These are phyloP conservation scores for Pyrocoelia pectoralis DNA, from an alignment of 2,888 invertebrate species.

Conservation along the genomic window DNA sequence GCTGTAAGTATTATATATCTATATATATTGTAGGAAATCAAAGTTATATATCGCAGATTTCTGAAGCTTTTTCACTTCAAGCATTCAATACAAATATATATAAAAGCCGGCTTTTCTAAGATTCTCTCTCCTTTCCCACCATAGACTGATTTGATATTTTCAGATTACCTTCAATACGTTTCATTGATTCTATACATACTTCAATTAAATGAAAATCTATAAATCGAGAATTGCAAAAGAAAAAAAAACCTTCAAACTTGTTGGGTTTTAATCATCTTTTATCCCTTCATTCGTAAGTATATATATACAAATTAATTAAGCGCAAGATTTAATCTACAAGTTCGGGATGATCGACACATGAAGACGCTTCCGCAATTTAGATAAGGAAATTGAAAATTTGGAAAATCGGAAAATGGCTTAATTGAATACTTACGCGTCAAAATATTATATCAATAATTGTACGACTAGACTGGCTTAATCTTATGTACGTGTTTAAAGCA, in stretches of 20 bases:
- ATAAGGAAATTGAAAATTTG: background rate
- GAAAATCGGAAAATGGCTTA: background rate
- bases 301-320: background rate
- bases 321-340: background rate
- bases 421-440: no score
- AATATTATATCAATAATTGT: no score
- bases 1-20: background rate
- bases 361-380: background rate
- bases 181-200: constrained; percentile 4
- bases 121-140: constrained; percentile 3
- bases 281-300: background rate
- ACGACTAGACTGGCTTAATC: no score
- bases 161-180: constrained; percentile 11
- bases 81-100: constrained; percentile 5
- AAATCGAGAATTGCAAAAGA: background rate
- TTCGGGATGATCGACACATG: background rate
- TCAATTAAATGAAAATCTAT: constrained; percentile 12
- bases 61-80: constrained; percentile 5
- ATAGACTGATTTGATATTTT: constrained; percentile 8
- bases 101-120: constrained; percentile 7
- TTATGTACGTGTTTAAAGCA: no score
- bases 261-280: background rate
- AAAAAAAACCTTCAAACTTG: background rate
- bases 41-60: constrained; percentile 11
- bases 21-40: constrained; percentile 12